phyloP scores from a whole-genome alignment of 2,113 vertebrate genomes.

The Fulica atra region DNA sequence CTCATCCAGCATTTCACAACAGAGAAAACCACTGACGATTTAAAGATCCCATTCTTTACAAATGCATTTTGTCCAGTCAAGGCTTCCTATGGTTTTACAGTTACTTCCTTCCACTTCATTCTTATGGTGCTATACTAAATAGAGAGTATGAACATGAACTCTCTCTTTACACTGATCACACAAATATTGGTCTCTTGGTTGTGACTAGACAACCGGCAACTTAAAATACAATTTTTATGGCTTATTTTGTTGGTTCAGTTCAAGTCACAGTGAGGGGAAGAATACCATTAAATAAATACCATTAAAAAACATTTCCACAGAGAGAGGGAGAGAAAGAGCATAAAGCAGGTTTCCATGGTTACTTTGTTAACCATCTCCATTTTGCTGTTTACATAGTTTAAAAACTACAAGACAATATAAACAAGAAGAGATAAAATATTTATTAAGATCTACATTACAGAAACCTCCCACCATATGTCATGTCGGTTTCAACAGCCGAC shows the following conservation, averaged over 20 bases:
- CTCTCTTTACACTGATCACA: background rate
- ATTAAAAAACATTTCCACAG: background rate
- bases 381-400: conserved; percentile 19
- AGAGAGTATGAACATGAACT: background rate
- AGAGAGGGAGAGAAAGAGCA: background rate
- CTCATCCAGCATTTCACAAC: background rate
- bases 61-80: background rate
- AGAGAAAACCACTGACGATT: background rate
- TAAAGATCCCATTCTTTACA: background rate
- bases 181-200: background rate
- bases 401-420: conserved; percentile 10
- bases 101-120: background rate
- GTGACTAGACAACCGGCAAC: background rate
- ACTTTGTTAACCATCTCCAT: conserved; percentile 11
- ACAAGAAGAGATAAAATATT: conserved; percentile 22
- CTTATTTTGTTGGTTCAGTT: background rate
- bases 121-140: background rate
- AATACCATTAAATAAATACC: background rate
- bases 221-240: background rate
- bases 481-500: background rate
- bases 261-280: background rate
- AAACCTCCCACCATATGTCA: background rate
- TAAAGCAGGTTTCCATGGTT: conserved; percentile 45
- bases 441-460: background rate
- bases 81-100: background rate